phyloP scores from a whole-genome alignment of 2,797 vertebrate genomes.

The Enteromius radiatus region DNA sequence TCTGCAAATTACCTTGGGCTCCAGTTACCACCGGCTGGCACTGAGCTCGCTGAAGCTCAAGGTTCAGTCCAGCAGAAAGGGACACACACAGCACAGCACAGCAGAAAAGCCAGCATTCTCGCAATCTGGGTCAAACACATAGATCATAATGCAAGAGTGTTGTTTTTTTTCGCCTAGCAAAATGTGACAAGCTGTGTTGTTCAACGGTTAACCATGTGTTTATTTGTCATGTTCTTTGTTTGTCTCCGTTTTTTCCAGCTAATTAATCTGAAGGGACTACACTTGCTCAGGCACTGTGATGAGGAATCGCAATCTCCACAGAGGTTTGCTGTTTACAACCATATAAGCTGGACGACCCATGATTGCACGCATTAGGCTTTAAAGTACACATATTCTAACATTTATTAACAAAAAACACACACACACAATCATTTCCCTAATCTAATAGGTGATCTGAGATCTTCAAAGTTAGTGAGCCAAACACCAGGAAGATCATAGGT shows the following conservation, averaged over 20 bases:
- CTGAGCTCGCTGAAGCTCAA: conserved; percentile 44
- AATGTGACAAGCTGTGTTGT: conserved; percentile 19
- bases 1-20: conserved; percentile 63
- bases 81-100: conserved; percentile 28
- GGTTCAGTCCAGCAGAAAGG: conserved; percentile 30
- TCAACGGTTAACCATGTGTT: conserved; percentile 30
- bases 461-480: conserved; percentile 22
- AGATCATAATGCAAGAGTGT: conserved; percentile 17
- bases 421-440: background rate
- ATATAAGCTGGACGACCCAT: conserved; percentile 9
- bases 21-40: conserved; percentile 52
- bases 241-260: conserved; percentile 44
- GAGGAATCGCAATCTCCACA: conserved; percentile 21
- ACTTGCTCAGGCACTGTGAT: conserved; percentile 35
- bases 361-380: background rate
- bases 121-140: conserved; percentile 41
- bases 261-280: conserved; percentile 51
- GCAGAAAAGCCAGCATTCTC: conserved; percentile 19
- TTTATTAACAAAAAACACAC: background rate
- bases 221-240: conserved; percentile 51
- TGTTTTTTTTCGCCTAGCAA: conserved; percentile 11
- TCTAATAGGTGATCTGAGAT: background rate
- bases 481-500: conserved; percentile 41
- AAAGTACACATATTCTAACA: background rate
- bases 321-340: conserved; percentile 39